Base-by-base conservation (phyloP, 2,113 vertebrate genomes). In the Synodontis membranacea region DNA sequence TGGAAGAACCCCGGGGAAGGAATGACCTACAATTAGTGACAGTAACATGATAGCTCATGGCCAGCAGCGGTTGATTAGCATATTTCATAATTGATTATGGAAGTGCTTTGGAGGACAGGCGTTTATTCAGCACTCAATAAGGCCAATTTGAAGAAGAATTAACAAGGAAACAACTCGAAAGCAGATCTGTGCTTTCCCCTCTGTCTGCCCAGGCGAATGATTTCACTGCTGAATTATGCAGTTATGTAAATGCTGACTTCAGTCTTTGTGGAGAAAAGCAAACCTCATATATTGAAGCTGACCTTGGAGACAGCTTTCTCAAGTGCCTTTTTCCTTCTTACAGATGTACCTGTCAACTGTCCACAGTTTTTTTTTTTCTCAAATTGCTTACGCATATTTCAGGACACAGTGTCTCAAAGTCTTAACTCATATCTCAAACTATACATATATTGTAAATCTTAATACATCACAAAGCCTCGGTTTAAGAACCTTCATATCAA, bases 51-150 rank as follows among this genome's bases (percentile, higher is more conserved):
- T 86, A 90, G 84, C 84, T 88, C 70, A 86, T 84, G 87, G 87
- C 89, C 84, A 86, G 75, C 82, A 82, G 89, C 76, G n/a, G 37
- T 84, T 37, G 4, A 84, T 88, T 90, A 88, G 78, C 89, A 90
- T 90, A 90, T 88, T 90, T 90, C 78, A 88, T 90, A 90, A 90
- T 90, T 88, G 89, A 88, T 90, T 90, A 90, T 62, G 56, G 84
- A 88, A 84, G 78, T 84, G 83, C 87, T 80, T 90, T 76, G 84
- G 84, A 90, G 89, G 82, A 88, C 70, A 42, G 82, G 68, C 80
- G 68, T 87, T 78, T 87, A 87, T 87, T 87, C 86, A 50, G 79
- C 75, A 68, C 78, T 87, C 64, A 74, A 79, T 89, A 84, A 75
- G 82, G 82, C 84, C 89, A 86, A 88, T 88, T 84, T 86, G 42